Evolutionary conservation across 2,888 invertebrate genomes (phyloP).

Genomic region (Osedax frankpressi): DNA sequence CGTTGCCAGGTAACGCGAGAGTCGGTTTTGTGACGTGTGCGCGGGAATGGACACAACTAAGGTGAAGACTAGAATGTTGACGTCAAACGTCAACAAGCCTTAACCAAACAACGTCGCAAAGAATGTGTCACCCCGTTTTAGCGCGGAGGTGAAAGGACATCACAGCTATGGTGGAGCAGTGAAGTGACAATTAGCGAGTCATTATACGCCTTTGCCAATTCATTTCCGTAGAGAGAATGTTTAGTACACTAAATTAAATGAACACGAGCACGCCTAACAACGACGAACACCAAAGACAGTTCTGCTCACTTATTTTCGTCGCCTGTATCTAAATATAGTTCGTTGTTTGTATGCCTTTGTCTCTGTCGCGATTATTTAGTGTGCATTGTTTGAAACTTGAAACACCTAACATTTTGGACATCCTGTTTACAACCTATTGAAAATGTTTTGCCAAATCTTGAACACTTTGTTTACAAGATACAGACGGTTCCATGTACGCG

Average conservation of each 20-base stretch:
- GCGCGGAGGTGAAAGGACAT: background rate
- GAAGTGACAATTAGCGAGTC: background rate
- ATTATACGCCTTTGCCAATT: background rate
- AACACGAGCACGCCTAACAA: background rate
- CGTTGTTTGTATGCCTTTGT: background rate
- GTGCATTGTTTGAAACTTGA: background rate
- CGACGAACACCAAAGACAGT: background rate
- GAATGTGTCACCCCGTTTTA: constrained; percentile 3
- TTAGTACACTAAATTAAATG: background rate
- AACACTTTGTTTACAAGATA: background rate
- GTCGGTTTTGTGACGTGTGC: background rate
- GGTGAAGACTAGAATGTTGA: background rate
- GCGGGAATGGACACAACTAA: background rate
- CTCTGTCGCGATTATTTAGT: background rate
- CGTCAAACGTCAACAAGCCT: background rate
- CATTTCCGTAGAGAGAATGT: background rate
- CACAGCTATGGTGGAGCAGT: background rate
- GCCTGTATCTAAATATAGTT: background rate
- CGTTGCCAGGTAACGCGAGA: constrained; percentile 2
- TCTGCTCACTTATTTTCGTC: background rate
- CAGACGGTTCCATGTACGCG: background rate
- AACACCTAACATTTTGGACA: background rate
- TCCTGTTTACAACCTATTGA: background rate
- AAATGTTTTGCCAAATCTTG: background rate
- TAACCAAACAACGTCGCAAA: constrained; percentile 6